phyloP scores from a whole-genome alignment of 2,113 vertebrate species.

The Sapayoa aenigma region DNA sequence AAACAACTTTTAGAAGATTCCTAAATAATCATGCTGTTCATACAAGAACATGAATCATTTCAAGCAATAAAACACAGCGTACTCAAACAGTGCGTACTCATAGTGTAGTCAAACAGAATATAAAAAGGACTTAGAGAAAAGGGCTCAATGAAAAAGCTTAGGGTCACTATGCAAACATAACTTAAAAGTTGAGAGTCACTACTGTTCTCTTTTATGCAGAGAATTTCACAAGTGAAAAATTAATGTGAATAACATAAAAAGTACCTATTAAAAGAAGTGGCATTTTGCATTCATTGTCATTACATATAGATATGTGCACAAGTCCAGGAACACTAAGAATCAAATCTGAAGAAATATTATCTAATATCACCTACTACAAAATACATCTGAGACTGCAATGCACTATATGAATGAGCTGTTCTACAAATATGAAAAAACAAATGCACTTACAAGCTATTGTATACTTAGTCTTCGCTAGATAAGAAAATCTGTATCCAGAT shows the following conservation, averaged over 20 bases:
- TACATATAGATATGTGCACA: not conserved
- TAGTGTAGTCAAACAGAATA: not conserved
- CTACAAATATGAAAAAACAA: not conserved
- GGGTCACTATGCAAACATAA: not conserved
- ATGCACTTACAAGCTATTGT: not conserved
- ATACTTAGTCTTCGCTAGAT: not conserved
- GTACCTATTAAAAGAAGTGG: not conserved
- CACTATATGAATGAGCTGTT: not conserved
- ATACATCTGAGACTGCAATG: not conserved
- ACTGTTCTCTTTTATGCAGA: not conserved
- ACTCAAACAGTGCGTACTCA: too few species aligned
- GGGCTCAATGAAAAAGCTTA: not conserved
- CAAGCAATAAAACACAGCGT: not conserved
- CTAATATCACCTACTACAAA: not conserved
- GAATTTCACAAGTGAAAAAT: not conserved
- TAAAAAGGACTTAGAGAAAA: not conserved
- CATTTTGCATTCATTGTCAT: not conserved
- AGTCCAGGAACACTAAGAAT: not conserved
- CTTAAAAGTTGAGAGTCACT: not conserved
- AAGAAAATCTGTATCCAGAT: not conserved
- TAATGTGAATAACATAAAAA: not conserved
- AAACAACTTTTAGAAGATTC: not conserved
- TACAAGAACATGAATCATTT: not conserved
- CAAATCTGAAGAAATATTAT: not conserved
- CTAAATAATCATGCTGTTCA: not conserved